These are phyloP conservation scores for Microctenopoma lineatum DNA, from an alignment of 2,797 vertebrate genomes.

Conservation along the genomic window DNA sequence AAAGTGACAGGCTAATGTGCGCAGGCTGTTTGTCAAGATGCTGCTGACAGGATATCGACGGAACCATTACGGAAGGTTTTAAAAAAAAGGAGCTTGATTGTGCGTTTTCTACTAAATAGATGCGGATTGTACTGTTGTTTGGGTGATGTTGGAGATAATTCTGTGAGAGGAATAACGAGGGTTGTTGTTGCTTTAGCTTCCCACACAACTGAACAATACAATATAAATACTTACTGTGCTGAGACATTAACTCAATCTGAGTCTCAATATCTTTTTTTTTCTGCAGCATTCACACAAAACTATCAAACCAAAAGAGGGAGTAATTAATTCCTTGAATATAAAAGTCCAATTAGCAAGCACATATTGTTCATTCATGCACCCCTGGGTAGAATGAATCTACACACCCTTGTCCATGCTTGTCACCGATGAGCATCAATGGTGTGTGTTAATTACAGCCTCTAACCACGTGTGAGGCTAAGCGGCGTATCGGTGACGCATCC, in stretches of 20 bases:
- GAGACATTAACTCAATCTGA: slow-evolving; percentile 8
- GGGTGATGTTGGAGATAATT: slow-evolving; percentile 13
- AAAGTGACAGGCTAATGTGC: slow-evolving; percentile 37
- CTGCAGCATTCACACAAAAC: slow-evolving; percentile 4
- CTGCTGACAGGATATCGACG: slow-evolving; percentile 46
- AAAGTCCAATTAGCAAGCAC: slow-evolving; percentile 15
- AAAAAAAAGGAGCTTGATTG: slow-evolving; percentile 11
- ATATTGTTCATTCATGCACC: slow-evolving; percentile 21
- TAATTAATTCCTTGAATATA: slow-evolving; percentile 29
- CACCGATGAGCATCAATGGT: slow-evolving; percentile 9
- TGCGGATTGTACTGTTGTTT: slow-evolving; percentile 25
- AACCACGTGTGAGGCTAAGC: slow-evolving; percentile 18
- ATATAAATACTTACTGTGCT: slow-evolving; percentile 10
- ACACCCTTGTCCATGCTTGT: slow-evolving; percentile 25
- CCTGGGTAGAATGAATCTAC: slow-evolving; percentile 29
- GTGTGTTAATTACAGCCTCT: slow-evolving; percentile 62
- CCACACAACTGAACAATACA: slow-evolving; percentile 20
- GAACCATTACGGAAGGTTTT: slow-evolving; percentile 33
- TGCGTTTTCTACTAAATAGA: slow-evolving; percentile 28
- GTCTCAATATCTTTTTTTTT: background rate
- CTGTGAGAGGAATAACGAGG: slow-evolving; percentile 16
- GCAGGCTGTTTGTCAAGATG: slow-evolving; percentile 25
- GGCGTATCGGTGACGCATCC: slow-evolving; percentile 39
- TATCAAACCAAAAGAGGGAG: slow-evolving; percentile 17
- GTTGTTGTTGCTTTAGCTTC: slow-evolving; percentile 25